phyloP scores from a whole-genome alignment of 2,888 invertebrate species.

The Anthrax anthrax region DNA sequence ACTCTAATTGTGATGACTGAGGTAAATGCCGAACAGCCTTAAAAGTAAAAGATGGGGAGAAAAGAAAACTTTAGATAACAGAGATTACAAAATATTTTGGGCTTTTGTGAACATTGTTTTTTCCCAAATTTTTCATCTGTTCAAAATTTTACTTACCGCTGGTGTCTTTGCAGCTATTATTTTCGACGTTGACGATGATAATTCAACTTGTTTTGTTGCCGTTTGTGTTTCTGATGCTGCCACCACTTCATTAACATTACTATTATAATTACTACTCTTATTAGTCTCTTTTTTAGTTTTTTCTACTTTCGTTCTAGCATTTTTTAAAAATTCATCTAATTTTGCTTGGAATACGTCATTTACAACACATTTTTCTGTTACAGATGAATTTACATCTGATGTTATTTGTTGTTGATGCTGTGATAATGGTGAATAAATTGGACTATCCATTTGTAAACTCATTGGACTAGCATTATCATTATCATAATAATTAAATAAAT shows the following conservation, averaged over 20 bases:
- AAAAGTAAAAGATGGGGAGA: not conserved
- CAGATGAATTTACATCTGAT: not conserved
- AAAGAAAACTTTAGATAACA: not conserved
- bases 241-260: not conserved
- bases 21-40: slow-evolving; percentile 33
- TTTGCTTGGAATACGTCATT: slow-evolving; percentile 26
- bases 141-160: slow-evolving; percentile 19
- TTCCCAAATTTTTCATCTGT: no score
- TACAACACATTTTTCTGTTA: slow-evolving; percentile 8
- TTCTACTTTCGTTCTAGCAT: slow-evolving; percentile 22
- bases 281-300: slow-evolving; percentile 3
- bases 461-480: slow-evolving; percentile 25
- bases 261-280: no score
- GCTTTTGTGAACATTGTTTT: no score
- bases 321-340: slow-evolving; percentile 26
- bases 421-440: slow-evolving; percentile 9
- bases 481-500: slow-evolving; percentile 16
- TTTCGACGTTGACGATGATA: not conserved
- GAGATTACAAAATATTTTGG: no score
- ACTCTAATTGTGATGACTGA: slow-evolving; percentile 30
- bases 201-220: not conserved
- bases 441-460: slow-evolving; percentile 22
- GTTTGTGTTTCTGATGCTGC: not conserved
- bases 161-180: slow-evolving; percentile 14
- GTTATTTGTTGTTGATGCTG: not conserved